Percentiles rank a stretch among this genome's conserved stretches.
phyloP scores from a whole-genome alignment of 2,113 vertebrate genomes.

The Phylloscopus whistleri region DNA sequence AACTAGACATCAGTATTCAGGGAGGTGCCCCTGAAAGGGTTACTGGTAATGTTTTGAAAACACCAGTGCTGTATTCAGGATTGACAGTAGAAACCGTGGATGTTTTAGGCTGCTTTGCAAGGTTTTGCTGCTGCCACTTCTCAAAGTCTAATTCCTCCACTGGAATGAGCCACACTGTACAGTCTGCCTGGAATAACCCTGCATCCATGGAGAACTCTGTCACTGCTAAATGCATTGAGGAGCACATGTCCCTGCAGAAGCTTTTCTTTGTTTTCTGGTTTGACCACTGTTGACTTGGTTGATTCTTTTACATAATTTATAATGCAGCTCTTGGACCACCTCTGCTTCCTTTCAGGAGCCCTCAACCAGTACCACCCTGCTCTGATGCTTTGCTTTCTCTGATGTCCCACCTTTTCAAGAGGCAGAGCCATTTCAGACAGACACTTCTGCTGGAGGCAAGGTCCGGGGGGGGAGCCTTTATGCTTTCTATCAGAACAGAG shows the following conservation, averaged over 20 bases:
- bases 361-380: background rate
- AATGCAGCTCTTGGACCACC: accelerated
- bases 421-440: background rate
- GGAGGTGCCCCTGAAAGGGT: background rate
- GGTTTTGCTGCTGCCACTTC: background rate
- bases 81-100: accelerated
- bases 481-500: background rate
- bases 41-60: background rate
- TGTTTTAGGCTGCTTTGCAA: background rate
- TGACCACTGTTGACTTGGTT: background rate
- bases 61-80: background rate
- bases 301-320: background rate
- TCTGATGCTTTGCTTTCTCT: background rate
- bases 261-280: background rate
- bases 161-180: background rate
- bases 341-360: background rate
- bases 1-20: background rate
- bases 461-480: background rate
- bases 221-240: background rate
- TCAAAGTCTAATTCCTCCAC: background rate
- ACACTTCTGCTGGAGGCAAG: background rate
- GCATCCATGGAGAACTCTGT: background rate
- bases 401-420: background rate
- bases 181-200: background rate
- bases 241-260: background rate